phyloP scores from a whole-genome alignment of 2,113 vertebrate species.

The Percina caprodes region DNA sequence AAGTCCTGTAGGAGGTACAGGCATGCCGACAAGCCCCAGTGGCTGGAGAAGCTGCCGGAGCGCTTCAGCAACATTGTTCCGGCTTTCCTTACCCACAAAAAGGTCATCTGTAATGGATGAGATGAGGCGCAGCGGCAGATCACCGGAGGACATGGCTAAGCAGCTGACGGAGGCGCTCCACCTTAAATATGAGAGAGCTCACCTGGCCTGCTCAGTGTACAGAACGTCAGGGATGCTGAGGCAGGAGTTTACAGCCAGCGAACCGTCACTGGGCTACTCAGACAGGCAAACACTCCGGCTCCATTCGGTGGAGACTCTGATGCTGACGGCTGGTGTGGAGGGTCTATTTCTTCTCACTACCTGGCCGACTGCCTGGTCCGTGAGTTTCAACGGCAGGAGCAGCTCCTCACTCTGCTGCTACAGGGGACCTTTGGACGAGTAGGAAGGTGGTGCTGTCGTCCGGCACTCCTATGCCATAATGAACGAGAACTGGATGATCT shows the following conservation, averaged over 20 bases:
- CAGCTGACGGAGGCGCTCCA: slow-evolving; percentile 9
- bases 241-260: neutral
- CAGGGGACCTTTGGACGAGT: neutral
- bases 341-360: neutral
- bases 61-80: neutral
- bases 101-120: slow-evolving; percentile 34
- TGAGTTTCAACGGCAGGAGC: neutral
- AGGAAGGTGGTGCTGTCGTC: neutral
- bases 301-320: neutral
- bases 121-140: slow-evolving; percentile 10
- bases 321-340: neutral
- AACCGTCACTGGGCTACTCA: neutral
- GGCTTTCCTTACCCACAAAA: slow-evolving; percentile 12
- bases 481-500: no score
- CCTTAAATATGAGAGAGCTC: neutral
- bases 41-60: neutral
- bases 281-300: neutral
- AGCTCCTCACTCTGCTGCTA: neutral
- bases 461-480: no score
- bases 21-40: neutral
- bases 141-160: slow-evolving; percentile 8
- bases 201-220: neutral
- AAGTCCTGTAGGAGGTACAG: neutral
- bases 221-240: slow-evolving; percentile 7
- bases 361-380: neutral